Evolutionary conservation across 2,113 vertebrate genomes (phyloP), one percentile per base, ranked within the genome.

Genomic region (Paradoxurus hermaphroditus): DNA sequence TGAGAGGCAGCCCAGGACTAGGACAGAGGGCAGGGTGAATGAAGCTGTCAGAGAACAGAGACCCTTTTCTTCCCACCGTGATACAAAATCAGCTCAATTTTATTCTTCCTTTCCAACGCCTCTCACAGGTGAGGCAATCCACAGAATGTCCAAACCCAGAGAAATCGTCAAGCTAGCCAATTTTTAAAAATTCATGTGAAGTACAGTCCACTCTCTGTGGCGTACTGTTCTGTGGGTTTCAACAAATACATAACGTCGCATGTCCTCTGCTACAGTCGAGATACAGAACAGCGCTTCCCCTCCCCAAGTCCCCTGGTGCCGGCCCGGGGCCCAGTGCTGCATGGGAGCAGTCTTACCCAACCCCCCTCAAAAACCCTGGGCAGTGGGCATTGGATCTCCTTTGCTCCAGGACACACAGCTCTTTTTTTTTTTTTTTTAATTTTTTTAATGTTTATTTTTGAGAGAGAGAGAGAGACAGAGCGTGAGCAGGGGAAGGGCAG

Each of bases 321-420:
- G 16, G 36, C 31, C 5, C 6, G 44, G 3, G 29, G 51, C 44
- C 53, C 34, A 21, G 13, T 51, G 3, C 23, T 4, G 4, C 4
- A 0, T 0, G 1, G 3, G 2, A 29, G 63, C 36, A 34, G 11
- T 75, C 72, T 49, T 5, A 4, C 34, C 27, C 3, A 25, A 3
- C 14, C 31, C 7, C 68, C 68, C 27, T 11, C 34, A 8, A 14
- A 68, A 41, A 0, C 27, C 3, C n/a, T 27, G 0, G 16, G 21
- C 6, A 8, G 31, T 5, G 36, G 65, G n/a, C 15, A 4, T 34
- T 0, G 0, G 65, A 3, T 36, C 56, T 27, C 11, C 5, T 70
- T 46, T 81, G 59, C 59, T 46, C 41, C 59, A 31, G 59, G 65
- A 49, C 81, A 59, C 27, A 10, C 18, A 65, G 39, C 44, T 44